phyloP scores from a whole-genome alignment of 2,797 vertebrate species.

The Halcyon leucocephala region DNA sequence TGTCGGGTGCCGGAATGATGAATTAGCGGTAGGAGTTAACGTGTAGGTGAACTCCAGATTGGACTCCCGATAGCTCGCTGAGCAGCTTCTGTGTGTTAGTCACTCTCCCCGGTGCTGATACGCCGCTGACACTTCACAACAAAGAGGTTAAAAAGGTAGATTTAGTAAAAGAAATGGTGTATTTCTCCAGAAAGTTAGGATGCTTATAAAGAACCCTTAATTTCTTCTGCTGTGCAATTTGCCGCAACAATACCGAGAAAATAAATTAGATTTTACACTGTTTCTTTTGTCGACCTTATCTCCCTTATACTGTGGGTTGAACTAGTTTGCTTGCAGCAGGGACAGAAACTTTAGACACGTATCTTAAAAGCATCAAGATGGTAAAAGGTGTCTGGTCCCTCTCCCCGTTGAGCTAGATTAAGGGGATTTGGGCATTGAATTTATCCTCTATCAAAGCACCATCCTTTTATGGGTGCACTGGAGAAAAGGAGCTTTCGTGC shows the following conservation, averaged over 20 bases:
- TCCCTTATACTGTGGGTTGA: background rate
- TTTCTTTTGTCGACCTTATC: slow-evolving; percentile 68
- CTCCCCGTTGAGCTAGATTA: background rate
- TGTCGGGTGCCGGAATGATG: slow-evolving; percentile 85
- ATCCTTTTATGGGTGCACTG: rapidly evolving
- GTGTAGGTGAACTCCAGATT: slow-evolving; percentile 83
- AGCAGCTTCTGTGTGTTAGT: slow-evolving; percentile 58
- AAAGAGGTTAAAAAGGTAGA: slow-evolving; percentile 79
- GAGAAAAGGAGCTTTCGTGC: background rate
- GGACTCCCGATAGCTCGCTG: slow-evolving; percentile 76
- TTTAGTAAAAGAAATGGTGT: slow-evolving; percentile 30
- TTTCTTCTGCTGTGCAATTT: slow-evolving; percentile 68
- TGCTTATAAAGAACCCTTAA: slow-evolving; percentile 72
- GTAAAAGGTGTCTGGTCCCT: background rate
- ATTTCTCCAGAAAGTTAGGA: slow-evolving; percentile 60
- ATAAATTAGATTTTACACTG: slow-evolving; percentile 57
- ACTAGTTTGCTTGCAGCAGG: background rate
- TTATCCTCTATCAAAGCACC: background rate
- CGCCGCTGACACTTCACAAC: slow-evolving; percentile 77
- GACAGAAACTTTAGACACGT: background rate
- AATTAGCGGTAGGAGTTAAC: slow-evolving; percentile 86
- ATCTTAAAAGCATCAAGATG: slow-evolving; percentile 17
- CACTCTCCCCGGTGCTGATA: slow-evolving; percentile 26
- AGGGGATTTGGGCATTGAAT: background rate
- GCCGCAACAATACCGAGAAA: slow-evolving; percentile 43